Evolutionary conservation across 1,140 invertebrate genomes (phyloP).

Genomic region (Drosophila sp.): DNA sequence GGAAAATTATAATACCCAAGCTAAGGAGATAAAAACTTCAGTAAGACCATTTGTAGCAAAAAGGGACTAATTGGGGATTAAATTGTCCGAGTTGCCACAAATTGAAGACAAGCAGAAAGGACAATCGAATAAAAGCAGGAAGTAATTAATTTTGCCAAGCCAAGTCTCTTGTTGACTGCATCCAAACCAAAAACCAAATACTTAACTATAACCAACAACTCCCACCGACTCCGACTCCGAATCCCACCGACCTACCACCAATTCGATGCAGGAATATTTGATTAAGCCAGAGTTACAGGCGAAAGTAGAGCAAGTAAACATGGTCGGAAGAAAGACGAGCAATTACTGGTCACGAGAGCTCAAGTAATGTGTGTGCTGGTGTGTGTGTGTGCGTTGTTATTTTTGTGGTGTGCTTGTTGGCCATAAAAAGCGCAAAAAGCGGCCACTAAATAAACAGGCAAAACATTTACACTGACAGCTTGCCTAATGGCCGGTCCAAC

Average conservation of each 20-base stretch:
- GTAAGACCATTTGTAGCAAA: slow-evolving; percentile 6
- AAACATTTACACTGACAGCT: slow-evolving; percentile 53
- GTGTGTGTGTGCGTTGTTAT: background rate
- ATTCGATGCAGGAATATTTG: slow-evolving; percentile 61
- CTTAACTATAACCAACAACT: slow-evolving; percentile 5
- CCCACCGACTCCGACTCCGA: too few relatives aligned
- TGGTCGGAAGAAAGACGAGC: slow-evolving; percentile 55
- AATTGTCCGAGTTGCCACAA: slow-evolving; percentile 46
- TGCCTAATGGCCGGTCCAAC: slow-evolving; percentile 50
- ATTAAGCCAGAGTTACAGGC: slow-evolving; percentile 51
- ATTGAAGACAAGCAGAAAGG: slow-evolving; percentile 51
- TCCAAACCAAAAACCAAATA: slow-evolving; percentile 34
- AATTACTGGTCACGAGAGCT: slow-evolving; percentile 72
- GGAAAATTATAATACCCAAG: slow-evolving; percentile 3
- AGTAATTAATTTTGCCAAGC: slow-evolving; percentile 69
- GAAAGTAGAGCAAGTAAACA: slow-evolving; percentile 55
- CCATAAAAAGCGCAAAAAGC: slow-evolving; percentile 64
- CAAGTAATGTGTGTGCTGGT: slow-evolving; percentile 33
- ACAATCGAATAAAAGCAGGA: slow-evolving; percentile 67
- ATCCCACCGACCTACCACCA: background rate
- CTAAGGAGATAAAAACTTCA: background rate
- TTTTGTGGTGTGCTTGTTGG: slow-evolving; percentile 11
- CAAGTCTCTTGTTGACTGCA: slow-evolving; percentile 48
- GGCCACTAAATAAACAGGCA: slow-evolving; percentile 72
- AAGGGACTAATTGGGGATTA: slow-evolving; percentile 73